phyloP scores from a whole-genome alignment of 1,140 invertebrate species.

The Nomia melanderi region DNA sequence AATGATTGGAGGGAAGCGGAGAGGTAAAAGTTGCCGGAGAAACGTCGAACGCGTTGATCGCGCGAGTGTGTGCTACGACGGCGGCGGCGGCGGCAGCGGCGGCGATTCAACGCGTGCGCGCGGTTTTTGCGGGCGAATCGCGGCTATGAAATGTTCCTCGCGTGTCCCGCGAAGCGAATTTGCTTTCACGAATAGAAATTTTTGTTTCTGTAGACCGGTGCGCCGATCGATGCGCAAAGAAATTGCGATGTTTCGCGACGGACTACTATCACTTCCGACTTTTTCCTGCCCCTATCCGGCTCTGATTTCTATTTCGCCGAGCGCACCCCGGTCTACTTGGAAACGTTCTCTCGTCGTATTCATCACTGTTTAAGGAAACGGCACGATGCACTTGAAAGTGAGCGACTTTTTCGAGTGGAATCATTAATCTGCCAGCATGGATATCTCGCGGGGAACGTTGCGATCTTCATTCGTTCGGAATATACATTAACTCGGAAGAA shows the following conservation, averaged over 20 bases:
- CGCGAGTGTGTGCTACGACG: too few species aligned
- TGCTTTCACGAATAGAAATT: constrained; percentile 20
- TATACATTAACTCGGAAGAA: too few species aligned
- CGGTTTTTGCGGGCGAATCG: too few species aligned
- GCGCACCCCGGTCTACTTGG: constrained; percentile 43
- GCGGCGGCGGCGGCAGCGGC: too few species aligned
- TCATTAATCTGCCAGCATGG: background rate
- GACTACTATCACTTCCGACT: constrained; percentile 65
- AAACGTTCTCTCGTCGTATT: constrained; percentile 35
- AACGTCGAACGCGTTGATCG: too few species aligned
- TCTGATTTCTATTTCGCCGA: constrained; percentile 73
- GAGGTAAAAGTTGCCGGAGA: too few species aligned
- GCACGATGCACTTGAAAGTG: background rate
- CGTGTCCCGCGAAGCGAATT: background rate
- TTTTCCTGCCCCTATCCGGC: constrained; percentile 65
- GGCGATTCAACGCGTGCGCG: too few species aligned
- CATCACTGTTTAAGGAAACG: too few species aligned
- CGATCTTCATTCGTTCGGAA: too few species aligned
- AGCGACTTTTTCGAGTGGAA: background rate
- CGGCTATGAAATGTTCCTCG: too few species aligned
- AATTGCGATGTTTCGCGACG: constrained; percentile 45
- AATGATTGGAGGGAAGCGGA: too few species aligned
- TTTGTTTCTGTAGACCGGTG: constrained; percentile 4
- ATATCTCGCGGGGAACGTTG: too few species aligned
- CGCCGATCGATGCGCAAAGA: constrained; percentile 11